Conservation (phyloP, 2,113 vertebrate species). For the Pontoporia blainvillei region DNA sequence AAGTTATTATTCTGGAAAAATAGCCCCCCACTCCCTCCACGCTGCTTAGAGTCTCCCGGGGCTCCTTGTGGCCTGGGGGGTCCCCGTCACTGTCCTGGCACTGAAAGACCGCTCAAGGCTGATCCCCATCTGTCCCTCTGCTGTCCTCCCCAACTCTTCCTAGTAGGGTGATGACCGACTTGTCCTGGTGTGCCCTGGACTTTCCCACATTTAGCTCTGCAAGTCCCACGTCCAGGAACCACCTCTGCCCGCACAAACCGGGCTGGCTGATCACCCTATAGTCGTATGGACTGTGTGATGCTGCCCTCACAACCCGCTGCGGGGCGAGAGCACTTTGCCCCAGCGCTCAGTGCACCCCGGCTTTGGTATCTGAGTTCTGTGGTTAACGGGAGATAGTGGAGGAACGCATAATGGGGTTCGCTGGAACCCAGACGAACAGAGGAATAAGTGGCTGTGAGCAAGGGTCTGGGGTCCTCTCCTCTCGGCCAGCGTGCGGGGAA, state of each 20-base stretch:
- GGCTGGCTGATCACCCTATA: not conserved
- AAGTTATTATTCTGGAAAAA: not conserved
- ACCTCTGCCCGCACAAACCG: not conserved
- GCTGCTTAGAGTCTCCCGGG: not conserved
- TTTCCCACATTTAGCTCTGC: not conserved
- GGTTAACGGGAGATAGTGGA: fast-evolving
- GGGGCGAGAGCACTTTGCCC: fast-evolving
- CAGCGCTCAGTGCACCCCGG: not conserved
- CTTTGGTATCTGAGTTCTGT: not conserved
- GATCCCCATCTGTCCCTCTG: fast-evolving
- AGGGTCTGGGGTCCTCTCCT: not conserved
- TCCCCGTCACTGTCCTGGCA: fast-evolving
- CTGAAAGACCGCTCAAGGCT: fast-evolving
- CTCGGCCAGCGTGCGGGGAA: too few relatives aligned
- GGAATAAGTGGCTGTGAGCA: not conserved
- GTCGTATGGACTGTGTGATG: fast-evolving
- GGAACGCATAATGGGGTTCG: too few relatives aligned
- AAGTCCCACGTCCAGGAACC: not conserved
- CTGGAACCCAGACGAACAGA: not conserved
- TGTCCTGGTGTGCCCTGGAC: not conserved
- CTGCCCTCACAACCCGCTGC: fast-evolving
- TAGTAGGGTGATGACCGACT: not conserved
- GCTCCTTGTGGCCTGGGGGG: fast-evolving
- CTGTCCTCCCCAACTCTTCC: fast-evolving
- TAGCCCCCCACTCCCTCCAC: fast-evolving